A percentile compares a stretch with the other conserved stretches of the same genome.
Evolutionary conservation across 2,113 vertebrate genomes (phyloP).

Genomic region (Cheirogaleus medius): DNA sequence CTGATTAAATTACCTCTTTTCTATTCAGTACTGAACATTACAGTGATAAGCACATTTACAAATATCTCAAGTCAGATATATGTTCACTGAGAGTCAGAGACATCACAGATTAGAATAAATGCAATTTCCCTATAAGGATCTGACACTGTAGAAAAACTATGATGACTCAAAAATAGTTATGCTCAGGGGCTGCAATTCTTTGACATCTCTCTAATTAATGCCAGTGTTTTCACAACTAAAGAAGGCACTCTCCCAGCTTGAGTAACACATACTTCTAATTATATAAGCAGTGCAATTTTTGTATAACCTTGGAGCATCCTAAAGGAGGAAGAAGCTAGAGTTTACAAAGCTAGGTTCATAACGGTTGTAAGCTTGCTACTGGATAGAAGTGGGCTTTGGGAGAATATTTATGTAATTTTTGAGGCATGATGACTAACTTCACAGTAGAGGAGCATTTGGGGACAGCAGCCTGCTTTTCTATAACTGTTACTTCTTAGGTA

Average conservation of each 20-base stretch:
- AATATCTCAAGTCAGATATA: not conserved
- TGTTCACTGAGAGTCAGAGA: not conserved
- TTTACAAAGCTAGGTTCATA: not conserved
- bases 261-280: conserved; percentile 21
- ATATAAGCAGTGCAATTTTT: not conserved
- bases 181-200: not conserved
- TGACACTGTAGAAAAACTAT: not conserved
- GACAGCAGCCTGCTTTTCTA: not conserved
- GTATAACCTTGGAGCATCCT: not conserved
- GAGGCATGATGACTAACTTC: not conserved
- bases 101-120: not conserved
- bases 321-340: not conserved
- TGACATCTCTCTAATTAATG: not conserved
- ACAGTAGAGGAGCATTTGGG: not conserved
- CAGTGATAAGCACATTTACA: not conserved
- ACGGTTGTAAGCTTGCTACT: not conserved
- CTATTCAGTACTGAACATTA: not conserved
- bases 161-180: not conserved
- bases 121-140: not conserved
- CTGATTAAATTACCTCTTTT: not conserved
- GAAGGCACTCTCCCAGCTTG: not conserved
- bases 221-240: not conserved
- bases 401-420: conserved; percentile 40
- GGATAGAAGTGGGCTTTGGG: not conserved
- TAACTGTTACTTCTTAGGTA: not conserved